phyloP scores from a whole-genome alignment of 2,113 vertebrate species.

The Haemorhous mexicanus region DNA sequence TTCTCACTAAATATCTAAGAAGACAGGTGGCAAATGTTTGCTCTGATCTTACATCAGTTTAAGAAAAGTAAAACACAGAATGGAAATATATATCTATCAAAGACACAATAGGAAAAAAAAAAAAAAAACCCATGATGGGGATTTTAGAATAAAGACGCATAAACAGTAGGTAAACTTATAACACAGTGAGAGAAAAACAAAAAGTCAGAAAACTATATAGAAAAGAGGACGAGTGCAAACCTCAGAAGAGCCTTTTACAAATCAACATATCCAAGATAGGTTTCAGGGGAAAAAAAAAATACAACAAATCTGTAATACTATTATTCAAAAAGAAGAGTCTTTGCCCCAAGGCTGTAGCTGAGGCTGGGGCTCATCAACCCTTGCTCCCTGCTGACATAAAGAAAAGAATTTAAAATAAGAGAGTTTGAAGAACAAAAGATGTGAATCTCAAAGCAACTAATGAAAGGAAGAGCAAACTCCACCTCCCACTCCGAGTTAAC shows the following conservation, averaged over 20 bases:
- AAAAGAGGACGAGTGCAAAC: neutral
- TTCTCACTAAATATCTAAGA: neutral
- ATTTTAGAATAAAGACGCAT: neutral
- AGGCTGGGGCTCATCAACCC: slow-evolving; percentile 44
- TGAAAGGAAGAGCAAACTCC: slow-evolving; percentile 37
- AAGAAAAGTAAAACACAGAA: neutral
- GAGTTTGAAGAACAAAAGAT: slow-evolving; percentile 55
- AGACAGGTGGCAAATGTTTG: slow-evolving; percentile 37
- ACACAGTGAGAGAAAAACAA: neutral
- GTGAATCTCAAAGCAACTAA: slow-evolving; percentile 65
- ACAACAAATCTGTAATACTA: neutral
- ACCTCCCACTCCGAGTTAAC: slow-evolving; percentile 1
- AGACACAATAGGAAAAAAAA: neutral
- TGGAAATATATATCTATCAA: neutral
- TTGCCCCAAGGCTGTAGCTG: slow-evolving; percentile 46
- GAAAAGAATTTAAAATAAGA: slow-evolving; percentile 41
- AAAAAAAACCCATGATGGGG: neutral
- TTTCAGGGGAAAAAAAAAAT: slow-evolving; percentile 15
- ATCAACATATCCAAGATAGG: slow-evolving; percentile 10
- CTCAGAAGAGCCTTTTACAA: neutral
- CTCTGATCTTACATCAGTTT: slow-evolving; percentile 22
- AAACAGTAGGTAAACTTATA: neutral
- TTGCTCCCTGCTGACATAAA: slow-evolving; percentile 49
- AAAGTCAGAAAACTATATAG: neutral
- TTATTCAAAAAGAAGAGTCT: slow-evolving; percentile 61